Conservation (phyloP, 2,888 invertebrate genomes). For the Ormyrus pomaceus region DNA sequence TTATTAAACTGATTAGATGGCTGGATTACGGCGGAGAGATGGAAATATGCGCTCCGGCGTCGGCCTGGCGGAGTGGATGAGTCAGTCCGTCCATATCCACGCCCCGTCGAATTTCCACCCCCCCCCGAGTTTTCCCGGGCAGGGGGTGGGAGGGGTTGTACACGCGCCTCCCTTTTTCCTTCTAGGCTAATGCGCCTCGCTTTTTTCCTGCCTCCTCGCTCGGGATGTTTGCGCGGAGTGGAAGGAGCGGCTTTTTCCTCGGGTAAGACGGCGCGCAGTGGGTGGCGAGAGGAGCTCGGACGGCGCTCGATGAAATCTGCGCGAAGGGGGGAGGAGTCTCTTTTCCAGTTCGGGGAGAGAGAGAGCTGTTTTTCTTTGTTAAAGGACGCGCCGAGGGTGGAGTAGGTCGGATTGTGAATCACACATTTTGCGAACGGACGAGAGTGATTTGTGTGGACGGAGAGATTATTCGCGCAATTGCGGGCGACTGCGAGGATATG, state of each 20-base stretch:
- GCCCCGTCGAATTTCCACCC: neutral
- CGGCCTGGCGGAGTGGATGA: slow-evolving; percentile 20
- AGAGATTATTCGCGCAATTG: too few species aligned
- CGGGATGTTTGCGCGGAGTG: too few species aligned
- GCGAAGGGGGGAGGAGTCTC: neutral
- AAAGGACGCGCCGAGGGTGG: too few species aligned
- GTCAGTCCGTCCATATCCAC: slow-evolving; percentile 2
- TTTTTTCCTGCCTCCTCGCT: neutral
- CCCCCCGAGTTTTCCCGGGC: neutral
- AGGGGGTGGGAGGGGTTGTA: neutral
- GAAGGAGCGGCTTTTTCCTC: too few species aligned
- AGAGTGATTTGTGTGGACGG: too few species aligned
- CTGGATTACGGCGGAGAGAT: slow-evolving; percentile 23
- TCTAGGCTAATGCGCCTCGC: neutral
- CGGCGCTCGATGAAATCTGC: slow-evolving; percentile 2
- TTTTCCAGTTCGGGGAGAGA: neutral
- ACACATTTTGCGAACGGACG: too few species aligned
- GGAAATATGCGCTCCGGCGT: neutral
- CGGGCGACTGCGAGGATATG: too few species aligned
- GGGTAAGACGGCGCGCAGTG: too few species aligned
- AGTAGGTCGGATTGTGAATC: too few species aligned
- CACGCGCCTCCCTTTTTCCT: neutral
- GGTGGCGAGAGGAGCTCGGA: neutral
- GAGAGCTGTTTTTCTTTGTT: neutral
- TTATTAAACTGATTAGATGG: slow-evolving; percentile 43